Base-by-base conservation (phyloP, 2,113 vertebrate species). In the Rana temporaria region DNA sequence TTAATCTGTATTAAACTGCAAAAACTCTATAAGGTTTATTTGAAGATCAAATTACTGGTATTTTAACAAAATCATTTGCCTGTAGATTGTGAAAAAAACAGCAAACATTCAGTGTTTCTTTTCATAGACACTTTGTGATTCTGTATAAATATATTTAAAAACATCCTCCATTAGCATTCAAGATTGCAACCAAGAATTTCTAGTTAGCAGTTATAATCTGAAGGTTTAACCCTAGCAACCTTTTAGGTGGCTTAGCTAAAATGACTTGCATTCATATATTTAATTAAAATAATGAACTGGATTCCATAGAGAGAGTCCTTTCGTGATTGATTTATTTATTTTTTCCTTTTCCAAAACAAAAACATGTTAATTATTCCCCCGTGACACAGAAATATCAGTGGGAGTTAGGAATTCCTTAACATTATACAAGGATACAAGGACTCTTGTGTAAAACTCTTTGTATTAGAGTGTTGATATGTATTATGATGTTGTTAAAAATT, bases 261-360 rank as follows among this genome's bases (percentile, higher is more conserved):
- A 69, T 69, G 32, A 79, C 78, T 79, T 55, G 16, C 53, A 38
- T 12, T 48, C 32, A 56, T 55, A 59, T 69, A 79, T 69, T 69
- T 79, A 68, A 69, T 79, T 79, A 79, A 68, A 57, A 68, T 53
- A n/a, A 68, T 59, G 56, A 79, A 79, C 24, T 22, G 55, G 30
- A 59, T 69, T 48, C 55, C 53, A 59, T 15, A 4, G 26, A 59
- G 52, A 60, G 24, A 20, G 30, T 20, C 34, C 60, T 69, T 67
- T 69, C 42, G 16, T 34, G 12, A 2, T 18, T 74, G 12, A n/a
- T n/a, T n/a, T n/a, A n/a, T n/a, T n/a, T n/a, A n/a, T 59, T 74
- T 4, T 24, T 38, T 59, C 19, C 22, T 24, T 24, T 74, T 57
- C 69, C 30, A 57, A 34, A 57, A 19, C 6, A 52, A 65, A 78